Conservation (phyloP, 37 sponge, comb jelly and placozoan genomes). For the Agelas oroides region DNA sequence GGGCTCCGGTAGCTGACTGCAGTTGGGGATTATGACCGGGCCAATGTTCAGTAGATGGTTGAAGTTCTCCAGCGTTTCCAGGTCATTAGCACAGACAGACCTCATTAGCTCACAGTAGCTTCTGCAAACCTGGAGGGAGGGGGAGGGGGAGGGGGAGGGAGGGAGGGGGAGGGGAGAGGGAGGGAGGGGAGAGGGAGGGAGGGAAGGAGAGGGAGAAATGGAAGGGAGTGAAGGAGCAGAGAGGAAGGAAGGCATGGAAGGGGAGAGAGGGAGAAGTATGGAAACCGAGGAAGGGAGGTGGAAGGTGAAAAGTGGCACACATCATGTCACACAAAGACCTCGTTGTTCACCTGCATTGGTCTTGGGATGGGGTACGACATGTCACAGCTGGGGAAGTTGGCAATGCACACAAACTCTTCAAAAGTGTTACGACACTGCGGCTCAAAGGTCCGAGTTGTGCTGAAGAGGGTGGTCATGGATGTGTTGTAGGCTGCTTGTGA, state of each 20-base stretch:
- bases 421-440: slow-evolving; percentile 18
- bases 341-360: slow-evolving; percentile 16
- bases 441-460: not conserved
- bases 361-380: slow-evolving; percentile 27
- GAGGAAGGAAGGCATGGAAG: too few relatives aligned
- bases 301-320: too few relatives aligned
- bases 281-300: too few relatives aligned
- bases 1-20: slow-evolving; percentile 37
- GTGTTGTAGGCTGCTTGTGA: slow-evolving; percentile 5
- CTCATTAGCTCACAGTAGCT: slow-evolving; percentile 26
- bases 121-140: slow-evolving; percentile 28
- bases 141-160: too few relatives aligned
- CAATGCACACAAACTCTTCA: slow-evolving; percentile 38
- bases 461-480: not conserved
- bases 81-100: not conserved
- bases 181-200: not conserved
- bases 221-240: too few relatives aligned
- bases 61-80: slow-evolving; percentile 4
- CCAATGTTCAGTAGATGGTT: not conserved
- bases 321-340: too few relatives aligned
- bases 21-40: slow-evolving; percentile 21
- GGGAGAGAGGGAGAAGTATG: too few relatives aligned
- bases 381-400: slow-evolving; percentile 73
- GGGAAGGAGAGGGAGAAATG: too few relatives aligned
- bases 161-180: too few relatives aligned